Evolutionary conservation across 2,888 invertebrate species (phyloP), one percentile per base, ranked within the genome.

Genomic region (Harpalus rubripes): DNA sequence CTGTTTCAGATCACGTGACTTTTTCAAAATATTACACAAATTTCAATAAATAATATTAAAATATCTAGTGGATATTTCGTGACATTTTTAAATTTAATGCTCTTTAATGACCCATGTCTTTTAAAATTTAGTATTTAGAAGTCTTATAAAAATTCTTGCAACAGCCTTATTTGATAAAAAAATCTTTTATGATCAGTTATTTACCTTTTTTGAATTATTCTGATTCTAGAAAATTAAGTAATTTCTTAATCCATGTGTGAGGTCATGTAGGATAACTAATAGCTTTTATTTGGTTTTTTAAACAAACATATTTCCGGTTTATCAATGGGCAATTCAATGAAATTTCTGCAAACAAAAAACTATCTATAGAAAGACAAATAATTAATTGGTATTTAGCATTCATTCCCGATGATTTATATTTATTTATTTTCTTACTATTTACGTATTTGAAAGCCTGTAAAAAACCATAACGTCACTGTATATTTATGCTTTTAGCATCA

Each of bases 401-500:
- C 44, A 8, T 52, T 52, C 44, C 10, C 12, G 12, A 52, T 52
- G 44, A 52, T 52, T 52, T 52, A 52, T 52, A 52, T 52, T 52
- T 52, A 52, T 52, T 52, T 22, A 22, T 22, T 52, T 8, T 8
- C 12, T 52, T 52, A 12, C 44, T 52, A 0, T 52, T 52, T 52
- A 52, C 12, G 7, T 52, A 52, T 12, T 52, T 52, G 8, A 2
- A 52, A 52, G 12, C 12, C 1, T 0, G 10, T 12, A 52, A 52
- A 52, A 52, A 52, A 52, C 7, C 44, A 52, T 52, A 52, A 52
- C 44, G 44, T 52, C 44, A 52, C 44, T 32, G 44, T 10, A 10
- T 52, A 52, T 52, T 52, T 52, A 52, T 52, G 44, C 44, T 52
- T 52, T 52, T 52, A 10, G 44, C 44, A 52, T 52, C 44, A 52